Evolutionary conservation across 2,888 invertebrate species (phyloP).

Genomic region (Drosophila borborema): DNA sequence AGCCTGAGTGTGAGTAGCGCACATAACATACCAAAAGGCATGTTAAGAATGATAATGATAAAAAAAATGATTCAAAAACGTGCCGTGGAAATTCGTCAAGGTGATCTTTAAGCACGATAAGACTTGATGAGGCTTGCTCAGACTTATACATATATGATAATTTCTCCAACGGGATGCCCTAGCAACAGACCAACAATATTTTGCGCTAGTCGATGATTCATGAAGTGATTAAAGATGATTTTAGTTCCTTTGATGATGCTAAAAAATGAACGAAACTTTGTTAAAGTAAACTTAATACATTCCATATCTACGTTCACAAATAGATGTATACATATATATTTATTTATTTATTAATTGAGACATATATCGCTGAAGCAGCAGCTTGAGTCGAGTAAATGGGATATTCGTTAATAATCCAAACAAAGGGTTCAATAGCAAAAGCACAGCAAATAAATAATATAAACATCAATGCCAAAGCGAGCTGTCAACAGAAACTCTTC

Average conservation of each 20-base stretch:
- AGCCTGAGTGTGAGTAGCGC: too few relatives aligned
- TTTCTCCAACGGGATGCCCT: not conserved
- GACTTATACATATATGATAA: not conserved
- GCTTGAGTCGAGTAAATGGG: not conserved
- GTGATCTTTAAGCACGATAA: not conserved
- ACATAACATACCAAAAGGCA: not conserved
- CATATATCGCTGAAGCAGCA: not conserved
- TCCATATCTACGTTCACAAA: not conserved
- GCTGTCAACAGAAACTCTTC: conserved; percentile 1
- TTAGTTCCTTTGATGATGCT: not conserved
- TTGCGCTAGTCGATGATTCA: not conserved
- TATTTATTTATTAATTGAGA: not conserved
- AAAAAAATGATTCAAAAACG: not conserved
- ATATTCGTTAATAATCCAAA: not conserved
- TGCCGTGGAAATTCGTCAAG: not conserved
- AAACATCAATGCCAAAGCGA: conserved; percentile 3
- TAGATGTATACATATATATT: not conserved
- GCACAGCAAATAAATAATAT: not conserved
- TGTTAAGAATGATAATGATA: not conserved
- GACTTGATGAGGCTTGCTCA: not conserved
- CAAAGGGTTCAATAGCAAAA: not conserved
- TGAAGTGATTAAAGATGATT: not conserved
- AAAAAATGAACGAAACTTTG: too few relatives aligned
- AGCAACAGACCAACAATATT: not conserved
- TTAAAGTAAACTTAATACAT: not conserved